Percentiles rank a stretch among this genome's conserved stretches.
Conservation (phyloP, 2,888 invertebrate species). For the Coenonympha glycerion region DNA sequence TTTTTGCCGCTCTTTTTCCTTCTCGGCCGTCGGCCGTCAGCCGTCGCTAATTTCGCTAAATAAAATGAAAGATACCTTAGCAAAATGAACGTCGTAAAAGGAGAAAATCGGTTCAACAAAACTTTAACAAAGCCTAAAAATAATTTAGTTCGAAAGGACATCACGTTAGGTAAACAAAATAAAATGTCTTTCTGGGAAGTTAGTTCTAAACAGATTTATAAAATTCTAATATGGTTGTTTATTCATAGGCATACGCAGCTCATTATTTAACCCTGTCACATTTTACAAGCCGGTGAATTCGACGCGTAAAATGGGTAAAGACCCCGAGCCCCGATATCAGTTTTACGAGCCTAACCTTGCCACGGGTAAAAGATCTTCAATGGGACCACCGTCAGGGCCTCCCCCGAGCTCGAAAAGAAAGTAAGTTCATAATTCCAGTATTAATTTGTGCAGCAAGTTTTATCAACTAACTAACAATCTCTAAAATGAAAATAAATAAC, state of each 20-base stretch:
- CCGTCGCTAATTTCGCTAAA: too few species aligned
- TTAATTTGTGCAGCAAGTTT: too few species aligned
- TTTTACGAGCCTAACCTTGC: slow-evolving; percentile 41
- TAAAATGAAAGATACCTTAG: too few species aligned
- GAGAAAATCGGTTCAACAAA: slow-evolving; percentile 42
- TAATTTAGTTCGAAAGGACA: slow-evolving; percentile 53
- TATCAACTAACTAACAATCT: too few species aligned
- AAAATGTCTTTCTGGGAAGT: not conserved
- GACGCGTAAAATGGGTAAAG: slow-evolving; percentile 35
- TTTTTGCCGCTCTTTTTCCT: too few species aligned
- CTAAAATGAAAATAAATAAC: not conserved
- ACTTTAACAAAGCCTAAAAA: slow-evolving; percentile 38
- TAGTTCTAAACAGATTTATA: not conserved
- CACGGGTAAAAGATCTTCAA: slow-evolving; percentile 39
- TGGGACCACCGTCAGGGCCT: slow-evolving; percentile 60
- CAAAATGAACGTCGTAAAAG: slow-evolving; percentile 61
- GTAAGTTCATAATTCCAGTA: too few species aligned
- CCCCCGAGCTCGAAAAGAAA: slow-evolving; percentile 52
- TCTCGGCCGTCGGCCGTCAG: too few species aligned
- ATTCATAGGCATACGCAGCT: slow-evolving; percentile 51
- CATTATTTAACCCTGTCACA: slow-evolving; percentile 37
- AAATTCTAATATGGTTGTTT: not conserved
- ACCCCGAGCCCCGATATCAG: slow-evolving; percentile 55
- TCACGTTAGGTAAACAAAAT: slow-evolving; percentile 41
- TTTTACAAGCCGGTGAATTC: slow-evolving; percentile 34